Conservation (phyloP, 2,113 vertebrate species). For the Sapayoa aenigma region DNA sequence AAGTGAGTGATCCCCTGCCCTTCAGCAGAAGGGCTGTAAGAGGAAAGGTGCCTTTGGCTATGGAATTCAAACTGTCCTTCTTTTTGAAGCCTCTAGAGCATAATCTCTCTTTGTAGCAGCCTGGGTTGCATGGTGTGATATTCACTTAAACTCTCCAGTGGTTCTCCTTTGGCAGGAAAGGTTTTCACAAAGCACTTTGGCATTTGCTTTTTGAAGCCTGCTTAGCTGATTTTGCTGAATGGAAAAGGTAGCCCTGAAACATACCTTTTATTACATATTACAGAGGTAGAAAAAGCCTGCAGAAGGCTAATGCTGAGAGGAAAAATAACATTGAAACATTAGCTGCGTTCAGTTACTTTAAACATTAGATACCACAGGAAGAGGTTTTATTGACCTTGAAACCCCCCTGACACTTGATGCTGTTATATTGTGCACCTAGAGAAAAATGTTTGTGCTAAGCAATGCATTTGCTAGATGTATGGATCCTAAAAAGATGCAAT, state of each 20-base stretch:
- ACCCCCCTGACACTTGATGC: neutral
- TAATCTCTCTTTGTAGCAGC: neutral
- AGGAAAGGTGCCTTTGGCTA: neutral
- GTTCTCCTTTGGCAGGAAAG: neutral
- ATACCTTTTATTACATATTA: constrained; percentile 32
- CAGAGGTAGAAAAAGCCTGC: constrained; percentile 27
- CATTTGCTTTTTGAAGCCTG: constrained; percentile 39
- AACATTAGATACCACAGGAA: constrained; percentile 27
- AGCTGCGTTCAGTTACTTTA: constrained; percentile 27
- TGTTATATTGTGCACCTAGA: constrained; percentile 3
- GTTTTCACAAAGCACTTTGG: neutral
- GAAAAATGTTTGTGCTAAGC: constrained; percentile 6
- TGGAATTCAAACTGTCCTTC: neutral
- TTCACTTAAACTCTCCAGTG: constrained; percentile 25
- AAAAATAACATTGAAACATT: constrained; percentile 42
- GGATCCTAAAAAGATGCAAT: neutral
- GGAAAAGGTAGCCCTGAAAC: constrained; percentile 16
- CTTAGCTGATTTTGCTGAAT: constrained; percentile 46
- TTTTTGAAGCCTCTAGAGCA: neutral
- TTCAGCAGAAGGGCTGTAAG: neutral
- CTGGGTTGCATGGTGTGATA: neutral
- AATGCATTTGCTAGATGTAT: neutral
- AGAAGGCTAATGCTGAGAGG: constrained; percentile 16
- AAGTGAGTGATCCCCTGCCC: neutral
- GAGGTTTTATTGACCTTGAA: constrained; percentile 30